These are phyloP conservation scores for Ruditapes philippinarum DNA, from an alignment of 1,140 invertebrate species.

Conservation along the genomic window DNA sequence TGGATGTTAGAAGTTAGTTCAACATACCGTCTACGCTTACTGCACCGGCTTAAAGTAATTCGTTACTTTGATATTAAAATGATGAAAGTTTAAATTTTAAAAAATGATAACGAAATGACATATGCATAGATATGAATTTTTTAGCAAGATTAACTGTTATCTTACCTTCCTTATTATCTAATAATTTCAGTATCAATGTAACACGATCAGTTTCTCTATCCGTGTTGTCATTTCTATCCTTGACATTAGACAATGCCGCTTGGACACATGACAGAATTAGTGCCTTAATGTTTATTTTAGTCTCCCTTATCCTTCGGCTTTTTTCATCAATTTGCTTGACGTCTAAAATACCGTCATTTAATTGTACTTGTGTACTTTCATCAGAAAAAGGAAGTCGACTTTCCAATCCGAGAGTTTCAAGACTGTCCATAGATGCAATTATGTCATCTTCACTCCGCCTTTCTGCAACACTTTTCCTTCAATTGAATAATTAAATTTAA, in stretches of 20 bases:
- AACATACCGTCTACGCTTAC: too few relatives aligned
- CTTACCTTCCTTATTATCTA: neutral
- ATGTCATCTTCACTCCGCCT: neutral
- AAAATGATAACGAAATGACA: too few relatives aligned
- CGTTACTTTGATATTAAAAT: too few relatives aligned
- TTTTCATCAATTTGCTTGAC: neutral
- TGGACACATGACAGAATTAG: conserved; percentile 32
- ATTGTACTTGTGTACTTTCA: neutral
- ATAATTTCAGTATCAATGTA: neutral
- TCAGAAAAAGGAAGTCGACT: neutral
- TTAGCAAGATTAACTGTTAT: too few relatives aligned
- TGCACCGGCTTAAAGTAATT: too few relatives aligned
- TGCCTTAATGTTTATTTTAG: neutral
- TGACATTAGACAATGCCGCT: conserved; percentile 6
- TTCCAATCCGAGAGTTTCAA: neutral
- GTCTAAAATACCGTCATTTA: neutral
- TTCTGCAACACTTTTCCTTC: neutral
- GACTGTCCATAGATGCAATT: neutral
- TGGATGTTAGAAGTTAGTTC: too few relatives aligned
- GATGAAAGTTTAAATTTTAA: too few relatives aligned
- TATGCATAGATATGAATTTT: too few relatives aligned
- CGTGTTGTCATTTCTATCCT: neutral
- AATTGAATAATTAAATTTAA: neutral
- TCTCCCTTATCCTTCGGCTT: too few relatives aligned
- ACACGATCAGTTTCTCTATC: conserved; percentile 25